phyloP scores from a whole-genome alignment of 2,888 invertebrate genomes.

The Chrysotoxum bicinctum region DNA sequence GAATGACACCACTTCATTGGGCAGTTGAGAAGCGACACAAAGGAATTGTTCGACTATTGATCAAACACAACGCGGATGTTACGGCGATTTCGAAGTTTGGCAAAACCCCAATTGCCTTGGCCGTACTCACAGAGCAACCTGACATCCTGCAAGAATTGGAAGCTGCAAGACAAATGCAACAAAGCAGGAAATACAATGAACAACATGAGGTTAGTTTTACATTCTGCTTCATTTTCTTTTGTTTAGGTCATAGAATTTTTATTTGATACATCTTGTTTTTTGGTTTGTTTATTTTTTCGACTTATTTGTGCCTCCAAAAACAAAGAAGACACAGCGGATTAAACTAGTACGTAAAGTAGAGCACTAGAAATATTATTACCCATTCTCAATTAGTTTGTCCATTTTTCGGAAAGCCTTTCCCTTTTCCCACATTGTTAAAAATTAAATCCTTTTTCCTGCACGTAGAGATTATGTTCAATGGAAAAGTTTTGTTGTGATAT shows the following conservation, averaged over 20 bases:
- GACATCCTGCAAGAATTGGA: constrained; percentile 85
- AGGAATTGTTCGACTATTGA: constrained; percentile 86
- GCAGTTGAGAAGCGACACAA: constrained; percentile 92
- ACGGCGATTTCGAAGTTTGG: constrained; percentile 87
- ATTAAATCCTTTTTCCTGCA: background rate
- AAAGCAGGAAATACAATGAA: constrained; percentile 78
- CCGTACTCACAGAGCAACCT: constrained; percentile 85
- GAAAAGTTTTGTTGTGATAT: constrained; percentile 17
- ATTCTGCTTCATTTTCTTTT: background rate
- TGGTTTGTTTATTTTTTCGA: background rate
- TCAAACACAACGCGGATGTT: constrained; percentile 89
- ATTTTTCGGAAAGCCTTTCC: background rate
- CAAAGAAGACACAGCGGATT: constrained; percentile 17
- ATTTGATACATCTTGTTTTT: constrained; percentile 3
- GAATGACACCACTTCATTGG: constrained; percentile 97
- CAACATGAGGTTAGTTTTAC: constrained; percentile 77
- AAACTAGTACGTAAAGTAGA: constrained; percentile 34
- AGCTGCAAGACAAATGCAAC: constrained; percentile 79
- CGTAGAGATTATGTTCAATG: background rate
- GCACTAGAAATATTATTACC: background rate
- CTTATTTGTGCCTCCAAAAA: constrained; percentile 9
- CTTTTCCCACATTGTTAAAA: background rate
- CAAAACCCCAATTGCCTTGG: constrained; percentile 87
- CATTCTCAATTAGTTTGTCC: background rate
- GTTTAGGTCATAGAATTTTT: background rate